Conservation (phyloP, 2,797 vertebrate genomes). For the Chromis chromis region DNA sequence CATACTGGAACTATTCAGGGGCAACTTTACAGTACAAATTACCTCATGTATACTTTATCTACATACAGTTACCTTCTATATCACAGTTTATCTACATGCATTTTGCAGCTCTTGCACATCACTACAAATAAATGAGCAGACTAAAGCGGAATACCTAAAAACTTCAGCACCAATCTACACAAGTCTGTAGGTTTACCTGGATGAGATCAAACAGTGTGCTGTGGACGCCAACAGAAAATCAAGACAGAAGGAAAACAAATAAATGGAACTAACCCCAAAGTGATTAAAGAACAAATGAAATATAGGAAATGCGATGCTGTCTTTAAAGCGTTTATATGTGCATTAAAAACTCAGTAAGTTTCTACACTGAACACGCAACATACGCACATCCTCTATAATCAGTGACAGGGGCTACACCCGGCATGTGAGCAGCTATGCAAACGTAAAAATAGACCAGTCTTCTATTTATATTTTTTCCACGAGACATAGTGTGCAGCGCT, state of each 20-base stretch:
- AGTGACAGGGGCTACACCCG: too few relatives aligned
- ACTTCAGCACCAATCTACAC: background rate
- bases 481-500: too few relatives aligned
- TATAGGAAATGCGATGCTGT: background rate
- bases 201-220: constrained; percentile 27
- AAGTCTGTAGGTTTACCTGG: constrained; percentile 36
- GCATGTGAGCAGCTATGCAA: too few relatives aligned
- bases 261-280: background rate
- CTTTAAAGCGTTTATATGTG: background rate
- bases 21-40: too few relatives aligned
- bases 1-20: background rate
- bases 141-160: constrained; percentile 5
- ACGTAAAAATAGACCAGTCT: too few relatives aligned
- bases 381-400: too few relatives aligned
- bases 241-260: constrained; percentile 8
- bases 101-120: background rate
- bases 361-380: too few relatives aligned
- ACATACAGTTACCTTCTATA: background rate
- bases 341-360: background rate
- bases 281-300: background rate
- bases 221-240: constrained; percentile 14
- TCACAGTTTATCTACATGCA: background rate
- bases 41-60: too few relatives aligned
- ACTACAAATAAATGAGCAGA: constrained; percentile 19
- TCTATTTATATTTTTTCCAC: too few relatives aligned